Evolutionary conservation across 2,113 vertebrate species (phyloP), one percentile per base, ranked within the genome.

Genomic region (Aphelocoma coerulescens): DNA sequence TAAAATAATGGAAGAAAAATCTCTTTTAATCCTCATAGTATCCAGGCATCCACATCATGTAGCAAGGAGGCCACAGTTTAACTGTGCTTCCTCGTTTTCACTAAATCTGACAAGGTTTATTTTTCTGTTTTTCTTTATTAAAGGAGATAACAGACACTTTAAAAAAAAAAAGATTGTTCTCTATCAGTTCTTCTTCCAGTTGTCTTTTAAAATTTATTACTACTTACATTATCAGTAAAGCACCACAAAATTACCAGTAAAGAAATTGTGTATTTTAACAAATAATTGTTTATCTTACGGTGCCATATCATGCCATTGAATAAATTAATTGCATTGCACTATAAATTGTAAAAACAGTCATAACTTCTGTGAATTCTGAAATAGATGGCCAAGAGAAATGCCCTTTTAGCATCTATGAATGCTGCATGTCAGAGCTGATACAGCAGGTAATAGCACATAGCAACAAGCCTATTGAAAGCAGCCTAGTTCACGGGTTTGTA

Each of bases 331-430:
- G 62, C 23, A 26, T 77, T 94, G 89, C 72, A 91, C 85, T 95
- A 4, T 83, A 93, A 96, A 84, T 81, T 93, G 63, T 91, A 80
- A 94, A 95, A 96, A 48, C 48, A 73, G 77, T 59, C 6, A 0
- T 95, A 80, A 95, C 35, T 85, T 95, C 62, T 78, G 51, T 89
- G 85, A 89, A 81, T 95, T 95, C 83, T 95, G 94, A 93, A 78
- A 85, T 18, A 61, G 90, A 39, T 92, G 93, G 90, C 90, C 91
- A 93, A 95, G 96, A 89, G 72, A 96, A 87, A 86, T 75, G 54
- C 66, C 62, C 58, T 84, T 93, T 69, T 85, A 67, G 86, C 84
- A 91, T 78, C 76, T 95, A 19, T 2, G 4, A 69, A 61, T 11
- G 28, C 77, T 90, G 58, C 91, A 78, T 93, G 78, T 87, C 61